phyloP scores from a whole-genome alignment of 2,797 vertebrate genomes.

The Myotis daubentonii region DNA sequence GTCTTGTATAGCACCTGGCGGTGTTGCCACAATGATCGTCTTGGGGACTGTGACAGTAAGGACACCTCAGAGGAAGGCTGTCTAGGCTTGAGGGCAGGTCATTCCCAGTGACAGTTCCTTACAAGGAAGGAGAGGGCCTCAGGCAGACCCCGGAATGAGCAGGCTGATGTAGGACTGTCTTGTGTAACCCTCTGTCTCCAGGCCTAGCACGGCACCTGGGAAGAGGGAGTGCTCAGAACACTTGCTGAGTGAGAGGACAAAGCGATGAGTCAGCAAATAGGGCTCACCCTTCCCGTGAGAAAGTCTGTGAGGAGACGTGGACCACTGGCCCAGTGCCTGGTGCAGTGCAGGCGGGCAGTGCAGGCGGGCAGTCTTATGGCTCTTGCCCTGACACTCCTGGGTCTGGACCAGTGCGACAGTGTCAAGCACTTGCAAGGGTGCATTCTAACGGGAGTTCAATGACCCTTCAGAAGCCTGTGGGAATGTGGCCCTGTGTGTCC shows the following conservation, averaged over 20 bases:
- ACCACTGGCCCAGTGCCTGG: rapidly evolving
- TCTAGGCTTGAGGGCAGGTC: neutral
- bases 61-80: neutral
- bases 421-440: neutral
- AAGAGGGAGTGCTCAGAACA: neutral
- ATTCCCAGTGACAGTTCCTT: neutral
- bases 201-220: neutral
- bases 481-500: too few relatives aligned
- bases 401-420: neutral
- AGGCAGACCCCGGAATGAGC: neutral
- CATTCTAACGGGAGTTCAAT: neutral
- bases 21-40: neutral
- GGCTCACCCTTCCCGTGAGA: neutral
- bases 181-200: neutral
- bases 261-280: rapidly evolving
- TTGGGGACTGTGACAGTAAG: neutral
- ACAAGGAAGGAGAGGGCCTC: neutral
- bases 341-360: rapidly evolving
- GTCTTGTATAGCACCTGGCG: neutral
- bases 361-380: rapidly evolving
- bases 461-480: neutral
- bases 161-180: neutral
- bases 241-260: neutral
- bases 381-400: neutral
- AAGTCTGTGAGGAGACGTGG: neutral